phyloP scores from a whole-genome alignment of 2,113 vertebrate species.

The Brachypodius melanocephalos region DNA sequence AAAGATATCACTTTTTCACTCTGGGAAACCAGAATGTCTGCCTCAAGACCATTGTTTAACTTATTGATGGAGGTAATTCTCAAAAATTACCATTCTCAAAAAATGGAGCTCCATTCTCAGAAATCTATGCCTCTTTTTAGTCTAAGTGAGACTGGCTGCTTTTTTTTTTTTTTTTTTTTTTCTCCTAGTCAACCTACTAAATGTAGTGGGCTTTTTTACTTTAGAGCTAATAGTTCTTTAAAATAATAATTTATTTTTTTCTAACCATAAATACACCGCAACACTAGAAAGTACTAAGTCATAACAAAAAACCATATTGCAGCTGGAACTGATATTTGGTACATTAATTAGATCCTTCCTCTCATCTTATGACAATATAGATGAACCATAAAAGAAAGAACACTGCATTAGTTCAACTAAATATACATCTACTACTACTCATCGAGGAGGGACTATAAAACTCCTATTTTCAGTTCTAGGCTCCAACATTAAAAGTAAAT shows the following conservation, averaged over 20 bases:
- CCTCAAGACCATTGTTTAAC: neutral
- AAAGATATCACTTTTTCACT: neutral
- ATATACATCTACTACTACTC: neutral
- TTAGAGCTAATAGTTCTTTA: neutral
- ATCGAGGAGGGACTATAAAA: neutral
- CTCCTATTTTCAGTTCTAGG: neutral
- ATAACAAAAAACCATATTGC: neutral
- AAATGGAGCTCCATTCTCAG: neutral
- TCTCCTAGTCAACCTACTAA: neutral
- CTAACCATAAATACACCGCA: neutral
- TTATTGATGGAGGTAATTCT: neutral
- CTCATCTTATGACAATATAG: neutral
- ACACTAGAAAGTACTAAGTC: neutral
- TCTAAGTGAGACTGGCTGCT: neutral
- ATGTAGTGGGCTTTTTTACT: neutral
- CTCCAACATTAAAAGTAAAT: neutral
- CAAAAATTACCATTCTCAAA: too few species aligned
- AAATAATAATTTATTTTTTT: neutral
- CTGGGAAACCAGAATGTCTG: neutral
- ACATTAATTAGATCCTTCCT: constrained; percentile 40
- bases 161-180: too few species aligned
- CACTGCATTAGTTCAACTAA: neutral
- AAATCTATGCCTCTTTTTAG: neutral
- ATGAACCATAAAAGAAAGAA: neutral
- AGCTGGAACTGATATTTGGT: constrained; percentile 11